Evolutionary conservation across 1,140 invertebrate genomes (phyloP), one percentile per base, ranked within the genome.

Genomic region (Saccostrea cuccullata): DNA sequence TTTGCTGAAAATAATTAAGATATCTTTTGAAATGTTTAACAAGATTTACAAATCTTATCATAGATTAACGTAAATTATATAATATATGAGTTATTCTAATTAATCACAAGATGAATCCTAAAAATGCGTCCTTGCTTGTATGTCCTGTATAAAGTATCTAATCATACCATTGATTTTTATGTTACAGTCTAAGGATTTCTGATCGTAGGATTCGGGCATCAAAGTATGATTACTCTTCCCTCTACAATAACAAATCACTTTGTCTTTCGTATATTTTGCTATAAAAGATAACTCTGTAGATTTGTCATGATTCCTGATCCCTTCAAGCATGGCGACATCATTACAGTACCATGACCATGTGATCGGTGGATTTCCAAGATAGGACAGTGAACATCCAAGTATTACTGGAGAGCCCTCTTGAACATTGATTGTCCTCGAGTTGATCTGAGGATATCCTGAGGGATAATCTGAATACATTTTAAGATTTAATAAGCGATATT

Each of bases 321-420:
- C 23, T 26, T 73, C 26, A 23, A 13, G 23, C 20, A 73, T 30
- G 3, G 9, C 8, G 9, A 23, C 67, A 30, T 23, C 67, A 73
- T 73, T 73, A 30, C 67, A 73, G 11, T 26, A 23, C 67, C 67
- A 73, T 9, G 67, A 73, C 67, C 67, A 73, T 23, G 67, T 73
- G 67, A 73, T 23, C 26, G 23, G 67, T 73, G 67, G 67, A 26
- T 73, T 73, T 26, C 67, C 67, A 23, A 23, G n/a, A 73, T 23
- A 36, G 11, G 67, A 23, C 26, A 73, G 26, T 30, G 67, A 73
- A 73, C 67, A 73, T 11, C 23, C 23, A 30, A 73, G 67, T 12
- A 23, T 30, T 6, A 73, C 67, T 26, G 67, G 67, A 13, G 23
- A 73, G 0, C 67, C 67, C 6, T 26, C 67, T 23, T 30, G 23